Conservation (phyloP, 2,888 invertebrate genomes). For the Eledona agricola region DNA sequence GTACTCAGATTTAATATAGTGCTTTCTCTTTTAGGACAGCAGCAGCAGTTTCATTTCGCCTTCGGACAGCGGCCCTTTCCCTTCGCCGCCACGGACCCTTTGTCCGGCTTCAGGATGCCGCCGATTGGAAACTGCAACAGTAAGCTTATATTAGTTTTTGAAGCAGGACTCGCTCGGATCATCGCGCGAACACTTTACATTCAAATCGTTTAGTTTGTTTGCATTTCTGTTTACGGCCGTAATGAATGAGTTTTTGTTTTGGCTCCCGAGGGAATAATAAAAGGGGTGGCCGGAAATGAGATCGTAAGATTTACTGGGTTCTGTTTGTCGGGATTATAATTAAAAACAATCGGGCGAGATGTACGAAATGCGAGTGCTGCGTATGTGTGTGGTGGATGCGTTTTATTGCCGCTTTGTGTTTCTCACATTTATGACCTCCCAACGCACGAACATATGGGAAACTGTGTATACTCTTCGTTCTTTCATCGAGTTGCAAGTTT, state of each 20-base stretch:
- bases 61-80: conserved; percentile 88
- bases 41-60: conserved; percentile 95
- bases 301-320: conserved; percentile 37
- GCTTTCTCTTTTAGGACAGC: conserved; percentile 93
- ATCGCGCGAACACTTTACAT: conserved; percentile 25
- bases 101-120: conserved; percentile 88
- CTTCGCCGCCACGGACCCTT: conserved; percentile 83
- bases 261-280: conserved; percentile 53
- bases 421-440: no score
- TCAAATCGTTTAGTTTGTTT: conserved; percentile 37
- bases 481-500: no score
- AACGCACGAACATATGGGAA: no score
- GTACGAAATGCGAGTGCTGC: background rate
- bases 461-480: no score
- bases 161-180: conserved; percentile 4
- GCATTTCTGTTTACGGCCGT: conserved; percentile 38
- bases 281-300: conserved; percentile 49
- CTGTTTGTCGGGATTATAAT: conserved; percentile 27
- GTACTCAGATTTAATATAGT: conserved; percentile 67
- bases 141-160: conserved; percentile 67
- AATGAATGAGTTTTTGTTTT: conserved; percentile 56
- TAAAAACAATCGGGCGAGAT: conserved; percentile 27
- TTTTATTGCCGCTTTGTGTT: no score
- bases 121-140: conserved; percentile 91
- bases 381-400: background rate